Conservation (phyloP, 2,797 vertebrate species). For the Momotus momota region DNA sequence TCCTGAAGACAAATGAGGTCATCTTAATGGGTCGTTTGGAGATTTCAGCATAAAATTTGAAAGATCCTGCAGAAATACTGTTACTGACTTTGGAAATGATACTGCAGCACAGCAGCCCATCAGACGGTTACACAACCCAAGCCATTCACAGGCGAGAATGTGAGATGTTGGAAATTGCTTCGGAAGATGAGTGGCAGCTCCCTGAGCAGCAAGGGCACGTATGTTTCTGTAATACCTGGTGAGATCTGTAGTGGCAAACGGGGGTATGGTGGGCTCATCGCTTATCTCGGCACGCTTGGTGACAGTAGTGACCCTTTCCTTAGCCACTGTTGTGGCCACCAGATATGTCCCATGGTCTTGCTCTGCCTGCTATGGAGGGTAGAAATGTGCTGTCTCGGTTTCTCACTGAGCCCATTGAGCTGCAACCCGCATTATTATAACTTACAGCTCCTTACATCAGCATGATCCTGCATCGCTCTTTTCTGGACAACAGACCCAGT, state of each 20-base stretch:
- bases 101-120: slow-evolving; percentile 23
- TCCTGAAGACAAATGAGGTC: slow-evolving; percentile 30
- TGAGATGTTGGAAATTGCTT: background rate
- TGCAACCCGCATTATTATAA: slow-evolving; percentile 9
- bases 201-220: background rate
- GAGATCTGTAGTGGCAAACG: background rate
- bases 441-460: slow-evolving; percentile 34
- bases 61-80: slow-evolving; percentile 6
- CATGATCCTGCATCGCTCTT: slow-evolving; percentile 21
- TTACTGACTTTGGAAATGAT: background rate
- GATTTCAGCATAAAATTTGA: slow-evolving; percentile 20
- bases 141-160: background rate
- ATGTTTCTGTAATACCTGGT: rapidly evolving
- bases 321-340: background rate
- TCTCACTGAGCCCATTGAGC: background rate
- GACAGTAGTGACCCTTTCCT: background rate
- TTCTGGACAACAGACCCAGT: slow-evolving; percentile 29
- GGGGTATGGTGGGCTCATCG: background rate
- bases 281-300: rapidly evolving
- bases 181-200: background rate
- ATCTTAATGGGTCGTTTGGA: slow-evolving; percentile 27
- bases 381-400: background rate
- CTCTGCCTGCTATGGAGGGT: background rate
- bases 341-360: background rate
- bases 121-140: slow-evolving; percentile 10